Base-by-base conservation (phyloP, 2,888 invertebrate genomes). In the Diarsia brunnea region DNA sequence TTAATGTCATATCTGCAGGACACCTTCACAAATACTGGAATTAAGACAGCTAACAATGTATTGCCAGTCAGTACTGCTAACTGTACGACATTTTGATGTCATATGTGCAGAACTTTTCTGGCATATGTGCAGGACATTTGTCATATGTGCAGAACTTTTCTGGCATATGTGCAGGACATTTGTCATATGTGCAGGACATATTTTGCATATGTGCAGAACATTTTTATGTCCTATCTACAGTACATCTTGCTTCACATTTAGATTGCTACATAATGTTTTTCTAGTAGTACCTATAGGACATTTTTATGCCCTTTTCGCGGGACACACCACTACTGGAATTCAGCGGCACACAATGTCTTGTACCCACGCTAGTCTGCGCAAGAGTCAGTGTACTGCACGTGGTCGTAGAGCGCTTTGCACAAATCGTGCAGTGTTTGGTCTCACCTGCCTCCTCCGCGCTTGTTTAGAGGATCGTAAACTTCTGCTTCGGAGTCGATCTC, bases 401-500 rank as follows among this genome's bases (percentile, higher is more conserved):
- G 93, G 78, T 94, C 91, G 89, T 91, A 96, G n/a, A 96, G 87
- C 75, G 95, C 96, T 85, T 95, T 95, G 95, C 96, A 96, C 94
- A 96, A 91, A 79, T 96, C 96, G 95, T 94, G 94, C 94, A 93
- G 78, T n/a, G 91, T 93, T 88, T 92, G 89, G 91, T 95, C 96
- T 96, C 96, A 96, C 92, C 96, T 95, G 79, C 93, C 93, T 60
- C 95, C 94, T 10, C 95, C 94, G 11, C 96, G 91, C 64, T 95
- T 96, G 89, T 96, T 95, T 38, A 96, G 89, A 8, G 96, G 96
- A 81, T 96, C 95, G 84, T 96, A 97, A 84, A 96, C 85, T 81
- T 96, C 96, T 0, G 95, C 92, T 73, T 98, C 98, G 0, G 98
- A 98, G 91, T 98, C 98, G 79, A 98, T 96, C 93, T 98, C 98